Conservation (phyloP, 2,797 vertebrate species). For the Micromesistius poutassou region DNA sequence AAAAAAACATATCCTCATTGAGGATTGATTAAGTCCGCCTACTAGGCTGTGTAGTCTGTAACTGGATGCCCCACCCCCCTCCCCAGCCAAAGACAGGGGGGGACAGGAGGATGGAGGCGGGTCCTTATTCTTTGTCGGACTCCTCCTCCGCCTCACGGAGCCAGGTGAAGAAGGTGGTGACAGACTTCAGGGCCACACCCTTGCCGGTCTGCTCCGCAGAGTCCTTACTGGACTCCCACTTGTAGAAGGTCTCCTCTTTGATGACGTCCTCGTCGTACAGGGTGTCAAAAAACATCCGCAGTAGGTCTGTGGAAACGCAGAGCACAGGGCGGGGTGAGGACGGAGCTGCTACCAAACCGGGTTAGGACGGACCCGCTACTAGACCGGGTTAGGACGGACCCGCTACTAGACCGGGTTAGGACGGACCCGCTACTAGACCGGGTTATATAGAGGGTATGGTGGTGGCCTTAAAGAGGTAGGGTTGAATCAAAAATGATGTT, state of each 20-base stretch:
- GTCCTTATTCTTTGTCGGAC: conserved; percentile 89
- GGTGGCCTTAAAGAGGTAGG: too few species aligned
- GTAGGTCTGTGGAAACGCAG: conserved; percentile 75
- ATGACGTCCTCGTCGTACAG: conserved; percentile 96
- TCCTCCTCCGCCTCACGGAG: conserved; percentile 95
- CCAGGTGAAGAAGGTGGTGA: conserved; percentile 97
- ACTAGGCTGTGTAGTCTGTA: conserved; percentile 59
- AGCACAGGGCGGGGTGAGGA: conserved; percentile 3
- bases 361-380: too few species aligned
- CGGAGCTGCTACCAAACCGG: too few species aligned
- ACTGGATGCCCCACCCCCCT: conserved; percentile 43
- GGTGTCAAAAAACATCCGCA: conserved; percentile 92
- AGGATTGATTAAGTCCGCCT: conserved; percentile 72
- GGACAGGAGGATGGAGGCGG: conserved; percentile 35
- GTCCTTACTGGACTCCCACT: conserved; percentile 98
- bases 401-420: too few species aligned
- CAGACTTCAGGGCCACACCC: conserved; percentile 95
- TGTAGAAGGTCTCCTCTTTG: conserved; percentile 96
- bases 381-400: too few species aligned
- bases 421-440: too few species aligned
- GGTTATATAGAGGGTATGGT: too few species aligned
- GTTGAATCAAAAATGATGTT: too few species aligned
- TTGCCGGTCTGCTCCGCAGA: conserved; percentile 92
- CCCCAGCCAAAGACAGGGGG: conserved; percentile 40
- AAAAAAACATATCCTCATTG: conserved; percentile 63